Conservation (phyloP, 2,113 vertebrate species). For the Saccopteryx leptura region DNA sequence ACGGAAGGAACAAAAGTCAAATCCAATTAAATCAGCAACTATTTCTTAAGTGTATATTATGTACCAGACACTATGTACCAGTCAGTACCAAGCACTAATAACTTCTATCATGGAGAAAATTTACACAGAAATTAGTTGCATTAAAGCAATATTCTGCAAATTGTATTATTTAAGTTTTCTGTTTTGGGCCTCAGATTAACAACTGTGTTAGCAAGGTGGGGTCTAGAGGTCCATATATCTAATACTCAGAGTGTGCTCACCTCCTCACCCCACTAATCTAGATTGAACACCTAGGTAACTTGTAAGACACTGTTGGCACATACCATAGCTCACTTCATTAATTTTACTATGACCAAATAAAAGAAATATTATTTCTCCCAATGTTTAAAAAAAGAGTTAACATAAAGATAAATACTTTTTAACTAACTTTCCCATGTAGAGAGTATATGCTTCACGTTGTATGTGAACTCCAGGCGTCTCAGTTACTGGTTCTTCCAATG, state of each 20-base stretch:
- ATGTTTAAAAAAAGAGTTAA: background rate
- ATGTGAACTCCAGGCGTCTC: background rate
- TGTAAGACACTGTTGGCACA: background rate
- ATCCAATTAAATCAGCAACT: constrained; percentile 56
- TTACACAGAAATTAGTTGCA: background rate
- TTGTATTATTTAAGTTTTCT: background rate
- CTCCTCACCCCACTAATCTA: background rate
- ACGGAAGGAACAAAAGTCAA: constrained; percentile 45
- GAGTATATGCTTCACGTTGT: background rate
- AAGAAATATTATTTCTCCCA: background rate
- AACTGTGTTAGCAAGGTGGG: background rate
- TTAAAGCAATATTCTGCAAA: constrained; percentile 49
- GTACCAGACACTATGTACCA: background rate
- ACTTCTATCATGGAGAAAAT: background rate
- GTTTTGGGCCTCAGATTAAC: background rate
- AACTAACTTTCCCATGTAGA: background rate
- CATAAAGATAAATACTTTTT: constrained; percentile 51
- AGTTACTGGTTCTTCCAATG: background rate
- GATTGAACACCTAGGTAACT: background rate
- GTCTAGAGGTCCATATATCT: background rate
- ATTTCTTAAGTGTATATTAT: constrained; percentile 36
- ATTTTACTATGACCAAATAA: constrained; percentile 31
- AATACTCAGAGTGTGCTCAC: background rate
- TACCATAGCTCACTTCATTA: background rate
- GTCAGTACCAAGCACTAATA: background rate